These are phyloP conservation scores for Seira sanloemensis DNA, from an alignment of 2,888 invertebrate genomes.

Conservation along the genomic window DNA sequence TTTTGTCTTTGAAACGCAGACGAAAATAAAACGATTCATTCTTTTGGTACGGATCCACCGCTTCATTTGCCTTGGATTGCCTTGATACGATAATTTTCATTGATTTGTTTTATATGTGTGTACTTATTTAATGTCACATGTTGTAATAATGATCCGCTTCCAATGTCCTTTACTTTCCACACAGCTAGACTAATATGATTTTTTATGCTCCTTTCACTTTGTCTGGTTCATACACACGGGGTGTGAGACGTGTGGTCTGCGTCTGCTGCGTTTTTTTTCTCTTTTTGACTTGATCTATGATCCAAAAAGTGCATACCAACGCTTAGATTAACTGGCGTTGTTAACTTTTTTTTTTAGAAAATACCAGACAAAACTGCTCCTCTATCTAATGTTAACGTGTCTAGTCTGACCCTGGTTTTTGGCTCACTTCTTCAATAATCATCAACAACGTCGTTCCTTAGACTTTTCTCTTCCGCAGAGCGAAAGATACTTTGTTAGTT, in stretches of 20 bases:
- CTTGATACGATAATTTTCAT: constrained; percentile 4
- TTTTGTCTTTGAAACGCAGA: not conserved
- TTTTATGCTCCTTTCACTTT: not conserved
- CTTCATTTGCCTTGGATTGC: not conserved
- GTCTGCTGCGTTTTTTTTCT: not conserved
- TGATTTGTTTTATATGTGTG: not conserved
- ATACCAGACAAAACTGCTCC: constrained; percentile 49
- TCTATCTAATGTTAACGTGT: not conserved
- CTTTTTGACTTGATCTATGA: not conserved
- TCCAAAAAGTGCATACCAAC: not conserved
- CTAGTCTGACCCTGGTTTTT: constrained; percentile 41
- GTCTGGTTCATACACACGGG: not conserved
- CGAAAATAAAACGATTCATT: not conserved
- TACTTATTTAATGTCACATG: not conserved
- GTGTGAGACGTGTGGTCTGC: not conserved
- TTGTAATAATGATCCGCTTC: not conserved
- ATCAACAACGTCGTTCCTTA: not conserved
- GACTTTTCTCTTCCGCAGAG: constrained; percentile 18
- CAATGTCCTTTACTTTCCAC: not conserved
- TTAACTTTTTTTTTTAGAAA: not conserved
- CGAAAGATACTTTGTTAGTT: not conserved
- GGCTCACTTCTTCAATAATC: constrained; percentile 34
- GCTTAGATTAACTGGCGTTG: not conserved
- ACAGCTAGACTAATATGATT: not conserved
- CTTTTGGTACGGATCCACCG: not conserved